Conservation (phyloP, 2,888 invertebrate genomes). For the Drosophila rellima region DNA sequence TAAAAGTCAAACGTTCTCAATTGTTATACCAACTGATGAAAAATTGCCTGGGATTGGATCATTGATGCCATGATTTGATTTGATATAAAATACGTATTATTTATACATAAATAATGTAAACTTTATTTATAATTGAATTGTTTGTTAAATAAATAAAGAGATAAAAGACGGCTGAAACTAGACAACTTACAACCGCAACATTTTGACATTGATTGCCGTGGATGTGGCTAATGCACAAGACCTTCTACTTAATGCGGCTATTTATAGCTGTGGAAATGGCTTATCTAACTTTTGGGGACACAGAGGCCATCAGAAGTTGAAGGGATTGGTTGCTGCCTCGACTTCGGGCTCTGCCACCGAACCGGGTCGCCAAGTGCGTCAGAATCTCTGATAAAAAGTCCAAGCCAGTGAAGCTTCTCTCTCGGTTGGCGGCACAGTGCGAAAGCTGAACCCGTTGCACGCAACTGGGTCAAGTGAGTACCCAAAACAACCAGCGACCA, state of each 20-base stretch:
- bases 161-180: no score
- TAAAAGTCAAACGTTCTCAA: no score
- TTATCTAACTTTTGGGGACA: constrained; percentile 11
- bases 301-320: not conserved
- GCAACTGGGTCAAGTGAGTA: constrained; percentile 67
- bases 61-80: no score
- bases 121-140: no score
- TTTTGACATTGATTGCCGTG: not conserved
- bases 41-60: no score
- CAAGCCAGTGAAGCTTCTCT: constrained; percentile 14
- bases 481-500: constrained; percentile 51
- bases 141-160: no score
- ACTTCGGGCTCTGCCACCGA: not conserved
- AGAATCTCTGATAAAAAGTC: constrained; percentile 62
- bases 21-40: no score
- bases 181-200: not conserved
- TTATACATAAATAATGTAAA: no score
- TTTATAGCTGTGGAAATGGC: constrained; percentile 22
- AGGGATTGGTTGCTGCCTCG: not conserved
- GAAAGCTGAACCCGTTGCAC: constrained; percentile 44
- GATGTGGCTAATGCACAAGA: not conserved
- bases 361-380: constrained; percentile 75
- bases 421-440: constrained; percentile 27
- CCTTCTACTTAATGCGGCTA: constrained; percentile 7
- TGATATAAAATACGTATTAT: no score